These are phyloP conservation scores for Dryococelus australis DNA, from an alignment of 2,888 invertebrate genomes.

Conservation along the genomic window DNA sequence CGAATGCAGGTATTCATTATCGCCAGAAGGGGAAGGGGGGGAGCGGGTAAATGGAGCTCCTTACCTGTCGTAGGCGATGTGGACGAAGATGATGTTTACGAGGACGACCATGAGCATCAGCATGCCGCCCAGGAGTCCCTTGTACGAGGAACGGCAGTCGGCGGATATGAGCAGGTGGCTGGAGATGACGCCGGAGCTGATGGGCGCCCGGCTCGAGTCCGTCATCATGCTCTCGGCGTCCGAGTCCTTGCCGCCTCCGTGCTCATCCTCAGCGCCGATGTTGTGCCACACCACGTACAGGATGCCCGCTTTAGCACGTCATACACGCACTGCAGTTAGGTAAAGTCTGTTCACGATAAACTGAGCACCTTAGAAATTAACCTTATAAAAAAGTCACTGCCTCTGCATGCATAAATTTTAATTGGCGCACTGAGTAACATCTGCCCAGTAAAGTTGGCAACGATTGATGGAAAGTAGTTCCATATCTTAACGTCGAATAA, in stretches of 20 bases:
- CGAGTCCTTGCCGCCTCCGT: constrained; percentile 57
- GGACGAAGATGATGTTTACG: constrained; percentile 67
- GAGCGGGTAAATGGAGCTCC: constrained; percentile 36
- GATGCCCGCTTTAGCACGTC: constrained; percentile 66
- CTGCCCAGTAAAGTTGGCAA: too few relatives aligned
- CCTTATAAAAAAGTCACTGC: too few relatives aligned
- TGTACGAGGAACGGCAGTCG: constrained; percentile 80
- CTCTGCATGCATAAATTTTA: too few relatives aligned
- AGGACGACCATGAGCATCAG: constrained; percentile 65
- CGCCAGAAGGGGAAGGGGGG: too few relatives aligned
- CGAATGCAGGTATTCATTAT: too few relatives aligned
- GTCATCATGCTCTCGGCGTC: constrained; percentile 18
- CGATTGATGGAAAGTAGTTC: too few relatives aligned
- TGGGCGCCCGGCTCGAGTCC: not conserved
- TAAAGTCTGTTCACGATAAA: too few relatives aligned
- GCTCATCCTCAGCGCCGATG: constrained; percentile 64
- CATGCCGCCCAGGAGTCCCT: constrained; percentile 75
- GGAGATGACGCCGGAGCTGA: constrained; percentile 36
- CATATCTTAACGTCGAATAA: too few relatives aligned
- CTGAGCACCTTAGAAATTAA: too few relatives aligned
- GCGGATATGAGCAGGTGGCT: constrained; percentile 70
- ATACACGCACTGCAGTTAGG: not conserved
- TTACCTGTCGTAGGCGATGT: constrained; percentile 61
- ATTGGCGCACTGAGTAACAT: too few relatives aligned
- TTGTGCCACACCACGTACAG: constrained; percentile 78